Evolutionary conservation across 1,140 invertebrate genomes (phyloP).

Genomic region (Drosophila subpulchrella): DNA sequence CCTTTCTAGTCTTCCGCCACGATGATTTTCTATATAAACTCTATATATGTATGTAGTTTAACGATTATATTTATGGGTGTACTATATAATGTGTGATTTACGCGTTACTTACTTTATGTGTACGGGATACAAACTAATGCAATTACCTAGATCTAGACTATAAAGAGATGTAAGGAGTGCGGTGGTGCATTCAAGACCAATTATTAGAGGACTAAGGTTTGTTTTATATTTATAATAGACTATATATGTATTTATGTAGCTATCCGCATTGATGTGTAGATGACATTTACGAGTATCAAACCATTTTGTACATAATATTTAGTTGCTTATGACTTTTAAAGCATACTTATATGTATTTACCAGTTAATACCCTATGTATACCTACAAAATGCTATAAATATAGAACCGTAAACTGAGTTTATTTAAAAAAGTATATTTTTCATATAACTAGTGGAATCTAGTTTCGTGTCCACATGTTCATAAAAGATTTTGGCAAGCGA

Average conservation of each 20-base stretch:
- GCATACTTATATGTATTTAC: constrained; percentile 29
- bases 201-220: constrained; percentile 63
- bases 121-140: constrained; percentile 70
- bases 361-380: constrained; percentile 54
- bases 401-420: constrained; percentile 62
- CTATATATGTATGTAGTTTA: constrained; percentile 35
- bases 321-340: constrained; percentile 45
- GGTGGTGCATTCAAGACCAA: constrained; percentile 55
- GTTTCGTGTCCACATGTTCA: constrained; percentile 35
- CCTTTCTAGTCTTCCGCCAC: constrained; percentile 76
- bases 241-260: constrained; percentile 13
- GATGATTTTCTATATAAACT: constrained; percentile 62
- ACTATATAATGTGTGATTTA: constrained; percentile 71
- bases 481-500: constrained; percentile 38
- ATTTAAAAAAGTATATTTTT: constrained; percentile 27
- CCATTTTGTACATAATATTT: constrained; percentile 60
- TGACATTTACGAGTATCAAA: constrained; percentile 33
- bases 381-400: constrained; percentile 49
- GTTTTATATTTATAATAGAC: constrained; percentile 49
- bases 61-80: constrained; percentile 37
- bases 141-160: constrained; percentile 64
- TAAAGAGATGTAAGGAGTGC: constrained; percentile 34
- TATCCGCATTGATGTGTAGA: constrained; percentile 28
- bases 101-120: constrained; percentile 66
- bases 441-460: background rate